A percentile compares a stretch with the other conserved stretches of the same genome.
These are phyloP conservation scores for Nannospalax galili DNA, from an alignment of 2,113 vertebrate species.

Conservation along the genomic window DNA sequence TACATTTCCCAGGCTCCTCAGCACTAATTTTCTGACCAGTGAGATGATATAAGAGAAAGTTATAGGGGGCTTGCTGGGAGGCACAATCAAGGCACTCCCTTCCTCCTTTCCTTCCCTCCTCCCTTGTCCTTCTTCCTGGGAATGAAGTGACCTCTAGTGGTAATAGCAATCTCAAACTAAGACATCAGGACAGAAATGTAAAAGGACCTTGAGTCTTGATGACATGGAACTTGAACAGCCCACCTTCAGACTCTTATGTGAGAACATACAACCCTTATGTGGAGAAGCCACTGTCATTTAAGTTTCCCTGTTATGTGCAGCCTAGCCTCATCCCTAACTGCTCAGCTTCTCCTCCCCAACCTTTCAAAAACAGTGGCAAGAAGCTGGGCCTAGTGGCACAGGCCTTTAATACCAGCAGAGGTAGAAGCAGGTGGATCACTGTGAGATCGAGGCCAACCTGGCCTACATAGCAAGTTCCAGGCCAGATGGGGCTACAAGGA, in stretches of 20 bases:
- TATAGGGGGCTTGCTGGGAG: not conserved
- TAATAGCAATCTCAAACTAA: not conserved
- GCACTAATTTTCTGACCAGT: not conserved
- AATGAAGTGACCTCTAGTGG: not conserved
- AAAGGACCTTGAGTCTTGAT: not conserved
- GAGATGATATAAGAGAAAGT: not conserved
- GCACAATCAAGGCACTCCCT: not conserved
- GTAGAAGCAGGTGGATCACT: too few relatives aligned
- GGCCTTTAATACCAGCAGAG: too few relatives aligned
- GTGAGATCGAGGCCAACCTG: too few relatives aligned
- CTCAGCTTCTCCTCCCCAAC: not conserved
- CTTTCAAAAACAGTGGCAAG: not conserved
- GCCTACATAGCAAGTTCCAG: too few relatives aligned
- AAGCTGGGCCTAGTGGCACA: not conserved
- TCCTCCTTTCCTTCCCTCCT: not conserved
- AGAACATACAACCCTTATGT: not conserved
- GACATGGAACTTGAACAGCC: not conserved
- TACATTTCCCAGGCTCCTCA: slow-evolving; percentile 18
- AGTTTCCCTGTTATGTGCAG: not conserved
- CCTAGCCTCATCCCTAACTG: not conserved
- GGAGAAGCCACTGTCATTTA: not conserved
- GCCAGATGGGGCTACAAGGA: too few relatives aligned
- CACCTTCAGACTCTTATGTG: slow-evolving; percentile 6
- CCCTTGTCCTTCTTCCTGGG: not conserved
- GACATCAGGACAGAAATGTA: not conserved